phyloP scores from a whole-genome alignment of 2,888 invertebrate genomes.

The Caenorhabditis wallacei region DNA sequence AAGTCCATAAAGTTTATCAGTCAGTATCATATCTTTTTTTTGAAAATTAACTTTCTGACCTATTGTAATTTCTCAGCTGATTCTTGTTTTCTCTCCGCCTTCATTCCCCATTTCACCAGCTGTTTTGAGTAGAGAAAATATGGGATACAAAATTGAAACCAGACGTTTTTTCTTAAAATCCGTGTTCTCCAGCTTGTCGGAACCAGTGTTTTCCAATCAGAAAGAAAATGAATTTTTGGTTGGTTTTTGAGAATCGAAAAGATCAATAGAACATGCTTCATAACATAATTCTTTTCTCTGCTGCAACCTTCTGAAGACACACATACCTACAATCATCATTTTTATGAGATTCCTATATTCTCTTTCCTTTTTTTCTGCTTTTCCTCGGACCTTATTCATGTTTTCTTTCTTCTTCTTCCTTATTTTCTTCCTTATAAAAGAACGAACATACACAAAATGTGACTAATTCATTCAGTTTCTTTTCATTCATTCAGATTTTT shows the following conservation, averaged over 20 bases:
- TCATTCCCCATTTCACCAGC: neutral
- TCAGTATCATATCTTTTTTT: too few species aligned
- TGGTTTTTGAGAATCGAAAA: neutral
- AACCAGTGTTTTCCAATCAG: neutral
- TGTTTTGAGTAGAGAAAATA: neutral
- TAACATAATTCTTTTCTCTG: neutral
- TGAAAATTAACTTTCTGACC: too few species aligned
- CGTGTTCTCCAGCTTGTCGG: neutral
- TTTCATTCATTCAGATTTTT: conserved; percentile 39
- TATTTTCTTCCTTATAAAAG: conserved; percentile 4
- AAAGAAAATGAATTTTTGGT: neutral
- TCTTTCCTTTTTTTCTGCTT: conserved; percentile 4
- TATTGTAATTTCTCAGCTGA: neutral
- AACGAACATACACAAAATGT: conserved; percentile 11
- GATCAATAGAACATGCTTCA: conserved; percentile 2
- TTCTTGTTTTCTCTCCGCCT: neutral
- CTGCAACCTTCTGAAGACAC: neutral
- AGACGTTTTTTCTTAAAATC: neutral
- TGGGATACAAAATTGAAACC: conserved; percentile 3
- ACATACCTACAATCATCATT: conserved; percentile 39
- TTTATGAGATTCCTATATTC: conserved; percentile 18
- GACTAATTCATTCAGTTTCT: conserved; percentile 53
- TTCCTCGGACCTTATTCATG: neutral
- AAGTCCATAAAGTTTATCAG: too few species aligned
- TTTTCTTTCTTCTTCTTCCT: neutral